Conservation (phyloP, 2,797 vertebrate genomes). For the Sebastes trivittatus region DNA sequence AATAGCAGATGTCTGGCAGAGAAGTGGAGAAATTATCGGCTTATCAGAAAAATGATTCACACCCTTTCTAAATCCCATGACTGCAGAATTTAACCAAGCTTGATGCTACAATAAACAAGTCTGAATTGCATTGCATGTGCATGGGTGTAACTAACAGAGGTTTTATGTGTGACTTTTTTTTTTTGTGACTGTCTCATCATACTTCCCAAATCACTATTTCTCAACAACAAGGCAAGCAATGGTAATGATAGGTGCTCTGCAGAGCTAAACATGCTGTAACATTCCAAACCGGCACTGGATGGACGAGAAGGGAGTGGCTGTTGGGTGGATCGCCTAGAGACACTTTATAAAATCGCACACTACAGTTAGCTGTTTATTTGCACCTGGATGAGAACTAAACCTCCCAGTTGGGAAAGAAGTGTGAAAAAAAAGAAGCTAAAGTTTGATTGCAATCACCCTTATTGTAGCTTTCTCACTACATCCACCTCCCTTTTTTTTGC, state of each 20-base stretch:
- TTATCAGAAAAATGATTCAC: conserved; percentile 25
- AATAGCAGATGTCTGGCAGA: conserved; percentile 38
- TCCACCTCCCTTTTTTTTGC: neutral
- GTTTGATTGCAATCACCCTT: conserved; percentile 14
- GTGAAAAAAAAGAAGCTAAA: conserved; percentile 7
- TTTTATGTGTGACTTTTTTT: conserved; percentile 13
- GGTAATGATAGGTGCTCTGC: conserved; percentile 43
- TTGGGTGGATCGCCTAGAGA: conserved; percentile 31
- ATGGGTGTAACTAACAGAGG: conserved; percentile 44
- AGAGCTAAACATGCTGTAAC: conserved; percentile 39
- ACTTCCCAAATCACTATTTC: conserved; percentile 61
- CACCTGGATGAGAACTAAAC: conserved; percentile 6
- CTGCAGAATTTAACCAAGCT: neutral
- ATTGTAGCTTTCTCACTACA: neutral
- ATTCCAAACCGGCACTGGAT: conserved; percentile 46
- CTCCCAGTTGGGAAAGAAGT: neutral
- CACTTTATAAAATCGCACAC: conserved; percentile 33
- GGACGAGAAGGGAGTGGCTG: conserved; percentile 67
- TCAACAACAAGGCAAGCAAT: conserved; percentile 42
- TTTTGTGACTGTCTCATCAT: conserved; percentile 31
- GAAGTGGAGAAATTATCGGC: neutral
- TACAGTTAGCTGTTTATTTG: conserved; percentile 44
- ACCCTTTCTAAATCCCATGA: conserved; percentile 5
- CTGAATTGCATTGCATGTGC: conserved; percentile 1
- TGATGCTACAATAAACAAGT: neutral